Evolutionary conservation across 2,797 vertebrate species (phyloP), one percentile per base, ranked within the genome.

Genomic region (Hephaestus fuliginosus): DNA sequence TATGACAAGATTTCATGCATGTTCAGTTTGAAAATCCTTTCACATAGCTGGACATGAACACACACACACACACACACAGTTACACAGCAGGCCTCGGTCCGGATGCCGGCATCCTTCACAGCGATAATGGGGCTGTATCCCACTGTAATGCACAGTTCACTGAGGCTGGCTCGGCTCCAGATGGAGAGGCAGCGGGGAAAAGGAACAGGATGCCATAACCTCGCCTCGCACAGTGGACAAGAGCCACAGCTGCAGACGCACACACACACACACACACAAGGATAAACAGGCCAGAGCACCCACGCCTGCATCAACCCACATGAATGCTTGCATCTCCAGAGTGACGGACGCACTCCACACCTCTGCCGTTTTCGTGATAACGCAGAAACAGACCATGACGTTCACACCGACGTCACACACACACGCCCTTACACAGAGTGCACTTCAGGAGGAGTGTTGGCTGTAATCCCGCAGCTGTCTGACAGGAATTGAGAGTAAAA

Each of bases 171-270:
- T 53, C 44, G 0, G 73, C 70, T 90, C 92, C 92, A 92, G 84
- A 87, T 69, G 81, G 90, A 87, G 86, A 89, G 79, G 88, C 85
- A 90, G 88, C 25, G 57, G 87, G 88, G 88, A 89, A 92, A 78
- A 91, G 88, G 89, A 92, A 92, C 86, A 93, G 92, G 91, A 93
- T 92, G 92, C 90, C 91, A 88, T 90, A 91, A 92, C 90, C 85
- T 91, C 84, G 70, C 79, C 84, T 83, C 76, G 61, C 83, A 86
- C 86, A 89, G 85, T 78, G 86, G 81, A 91, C 88, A 89, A 85
- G 85, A 88, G 86, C 72, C 87, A 90, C 93, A 94, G 93, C 90
- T 93, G 93, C 89, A 90, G 49, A 82, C 33, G 58, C 66, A 74
- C 36, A 76, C 62, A 58, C 52, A 71, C 55, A 74, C 28, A 75